Evolutionary conservation across 2,797 vertebrate genomes (phyloP).

Genomic region (Huso huso): DNA sequence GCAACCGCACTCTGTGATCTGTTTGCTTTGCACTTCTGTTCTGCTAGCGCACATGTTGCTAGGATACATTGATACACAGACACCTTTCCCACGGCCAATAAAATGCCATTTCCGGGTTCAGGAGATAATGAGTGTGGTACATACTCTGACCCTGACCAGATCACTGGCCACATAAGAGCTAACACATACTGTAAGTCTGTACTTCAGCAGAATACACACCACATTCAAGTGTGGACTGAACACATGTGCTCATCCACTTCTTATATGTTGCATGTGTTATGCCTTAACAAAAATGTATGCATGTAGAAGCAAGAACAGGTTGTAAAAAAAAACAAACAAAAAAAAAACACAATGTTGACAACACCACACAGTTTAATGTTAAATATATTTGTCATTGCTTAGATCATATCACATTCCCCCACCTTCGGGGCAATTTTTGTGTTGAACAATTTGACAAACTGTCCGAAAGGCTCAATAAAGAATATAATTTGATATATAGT

Average conservation of each 20-base stretch:
- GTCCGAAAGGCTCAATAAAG: no score
- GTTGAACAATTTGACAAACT: no score
- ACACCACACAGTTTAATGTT: no score
- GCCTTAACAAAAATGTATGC: neutral
- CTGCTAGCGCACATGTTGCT: constrained; percentile 27
- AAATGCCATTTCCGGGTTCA: constrained; percentile 10
- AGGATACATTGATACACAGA: constrained; percentile 35
- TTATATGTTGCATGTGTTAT: neutral
- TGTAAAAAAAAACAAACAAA: no score
- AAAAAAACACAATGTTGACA: no score
- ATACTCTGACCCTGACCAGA: neutral
- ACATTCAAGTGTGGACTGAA: constrained; percentile 4
- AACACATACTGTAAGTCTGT: no score
- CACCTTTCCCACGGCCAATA: constrained; percentile 15
- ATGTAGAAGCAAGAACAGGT: neutral
- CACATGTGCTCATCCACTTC: neutral
- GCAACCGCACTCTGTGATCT: constrained; percentile 21
- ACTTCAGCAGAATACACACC: no score
- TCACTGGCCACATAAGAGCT: neutral
- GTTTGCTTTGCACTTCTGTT: constrained; percentile 14
- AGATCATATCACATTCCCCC: no score
- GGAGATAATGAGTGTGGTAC: constrained; percentile 5
- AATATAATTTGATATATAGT: no score
- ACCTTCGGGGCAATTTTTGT: no score
- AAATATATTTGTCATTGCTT: no score